A percentile compares a stretch with the other conserved stretches of the same genome.
These are phyloP conservation scores for Micronisus gabar DNA, from an alignment of 2,113 vertebrate species.

Conservation along the genomic window DNA sequence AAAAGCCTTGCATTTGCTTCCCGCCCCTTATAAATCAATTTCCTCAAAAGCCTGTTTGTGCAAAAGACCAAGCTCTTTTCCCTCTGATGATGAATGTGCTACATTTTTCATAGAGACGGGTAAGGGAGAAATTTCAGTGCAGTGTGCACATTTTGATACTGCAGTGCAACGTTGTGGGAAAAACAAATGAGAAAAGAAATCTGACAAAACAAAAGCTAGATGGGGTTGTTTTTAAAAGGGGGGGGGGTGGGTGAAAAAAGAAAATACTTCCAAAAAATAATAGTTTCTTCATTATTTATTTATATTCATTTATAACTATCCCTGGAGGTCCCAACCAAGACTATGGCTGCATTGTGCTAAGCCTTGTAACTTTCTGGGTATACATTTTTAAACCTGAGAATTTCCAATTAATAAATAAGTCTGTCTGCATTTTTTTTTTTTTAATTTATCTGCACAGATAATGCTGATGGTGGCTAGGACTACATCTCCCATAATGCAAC, in stretches of 20 bases:
- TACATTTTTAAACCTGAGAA: neutral
- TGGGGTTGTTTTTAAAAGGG: neutral
- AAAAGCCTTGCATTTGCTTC: slow-evolving; percentile 50
- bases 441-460: neutral
- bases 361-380: neutral
- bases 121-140: slow-evolving; percentile 32
- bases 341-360: neutral
- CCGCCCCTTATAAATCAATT: slow-evolving; percentile 65
- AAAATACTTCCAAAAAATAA: neutral
- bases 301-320: neutral
- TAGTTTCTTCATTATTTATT: neutral
- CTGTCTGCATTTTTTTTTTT: neutral
- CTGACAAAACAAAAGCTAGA: neutral
- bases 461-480: neutral
- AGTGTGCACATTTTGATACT: neutral
- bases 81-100: slow-evolving; percentile 45
- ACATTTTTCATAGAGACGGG: slow-evolving; percentile 52
- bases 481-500: neutral
- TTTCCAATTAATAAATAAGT: neutral
- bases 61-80: slow-evolving; percentile 44
- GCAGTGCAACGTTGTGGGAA: neutral
- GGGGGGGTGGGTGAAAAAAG: neutral
- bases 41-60: slow-evolving; percentile 61
- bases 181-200: slow-evolving; percentile 50
- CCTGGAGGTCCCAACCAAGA: neutral